Conservation (phyloP, 2,797 vertebrate genomes). For the Thaleichthys pacificus region DNA sequence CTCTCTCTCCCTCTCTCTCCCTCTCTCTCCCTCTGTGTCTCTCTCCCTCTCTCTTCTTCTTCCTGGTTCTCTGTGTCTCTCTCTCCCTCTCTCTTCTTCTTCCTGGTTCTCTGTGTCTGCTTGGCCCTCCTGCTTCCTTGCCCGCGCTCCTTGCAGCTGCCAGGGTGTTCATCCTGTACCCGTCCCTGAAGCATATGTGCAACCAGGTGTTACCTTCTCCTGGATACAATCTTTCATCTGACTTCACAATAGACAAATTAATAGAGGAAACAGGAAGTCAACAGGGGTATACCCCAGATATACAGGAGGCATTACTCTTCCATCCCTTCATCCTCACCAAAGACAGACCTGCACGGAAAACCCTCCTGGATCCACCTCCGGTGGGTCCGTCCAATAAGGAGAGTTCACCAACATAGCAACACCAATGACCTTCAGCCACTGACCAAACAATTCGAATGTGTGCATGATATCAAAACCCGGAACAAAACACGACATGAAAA, state of each 20-base stretch:
- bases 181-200: conserved; percentile 72
- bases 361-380: conserved; percentile 38
- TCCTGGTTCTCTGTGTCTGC: conserved; percentile 53
- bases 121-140: conserved; percentile 56
- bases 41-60: conserved; percentile 8
- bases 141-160: conserved; percentile 57
- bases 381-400: conserved; percentile 48
- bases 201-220: conserved; percentile 72
- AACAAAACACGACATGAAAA: conserved; percentile 63
- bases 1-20: conserved; percentile 12
- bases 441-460: conserved; percentile 61
- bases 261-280: conserved; percentile 66
- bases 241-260: conserved; percentile 68
- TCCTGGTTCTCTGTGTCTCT: background rate
- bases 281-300: conserved; percentile 56
- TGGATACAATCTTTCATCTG: conserved; percentile 66
- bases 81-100: background rate
- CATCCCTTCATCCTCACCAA: conserved; percentile 2
- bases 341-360: conserved; percentile 34
- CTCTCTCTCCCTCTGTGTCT: conserved; percentile 17
- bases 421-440: conserved; percentile 66
- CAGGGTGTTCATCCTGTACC: conserved; percentile 56
- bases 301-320: conserved; percentile 19
- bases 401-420: conserved; percentile 40
- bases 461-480: conserved; percentile 67